Percentiles rank a stretch among this genome's conserved stretches.
Evolutionary conservation across 2,113 vertebrate genomes (phyloP).

Genomic region (Pelobates fuscus): DNA sequence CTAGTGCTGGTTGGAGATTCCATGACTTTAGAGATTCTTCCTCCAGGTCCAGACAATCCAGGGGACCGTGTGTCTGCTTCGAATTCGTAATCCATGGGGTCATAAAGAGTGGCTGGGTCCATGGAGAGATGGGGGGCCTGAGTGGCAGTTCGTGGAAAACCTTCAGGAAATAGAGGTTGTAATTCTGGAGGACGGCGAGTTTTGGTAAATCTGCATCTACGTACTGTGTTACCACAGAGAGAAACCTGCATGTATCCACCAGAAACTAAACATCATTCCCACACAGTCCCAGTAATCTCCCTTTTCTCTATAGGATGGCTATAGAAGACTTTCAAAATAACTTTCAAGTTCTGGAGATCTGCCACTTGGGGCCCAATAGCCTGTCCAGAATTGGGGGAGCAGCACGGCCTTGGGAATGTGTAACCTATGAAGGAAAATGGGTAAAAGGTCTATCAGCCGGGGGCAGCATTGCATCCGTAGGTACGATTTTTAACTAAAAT

Average conservation of each 20-base stretch:
- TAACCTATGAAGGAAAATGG: constrained; percentile 68
- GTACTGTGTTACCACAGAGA: too few relatives aligned
- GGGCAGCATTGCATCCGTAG: constrained; percentile 49
- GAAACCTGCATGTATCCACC: too few relatives aligned
- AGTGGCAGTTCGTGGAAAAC: constrained; percentile 43
- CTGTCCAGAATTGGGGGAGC: constrained; percentile 32
- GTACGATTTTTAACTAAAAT: constrained; percentile 45
- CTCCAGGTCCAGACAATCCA: constrained; percentile 58
- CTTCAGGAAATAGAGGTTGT: constrained; percentile 42
- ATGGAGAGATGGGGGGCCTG: constrained; percentile 69
- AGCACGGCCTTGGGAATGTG: constrained; percentile 60
- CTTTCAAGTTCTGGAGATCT: constrained; percentile 71
- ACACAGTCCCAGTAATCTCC: neutral
- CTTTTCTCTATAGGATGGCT: constrained; percentile 65
- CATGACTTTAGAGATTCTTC: neutral
- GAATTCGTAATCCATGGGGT: constrained; percentile 76
- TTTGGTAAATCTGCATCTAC: constrained; percentile 52
- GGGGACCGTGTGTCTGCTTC: constrained; percentile 59
- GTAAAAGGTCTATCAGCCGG: constrained; percentile 59
- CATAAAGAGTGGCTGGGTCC: constrained; percentile 70
- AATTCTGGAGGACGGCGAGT: constrained; percentile 57
- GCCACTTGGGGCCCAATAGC: constrained; percentile 63
- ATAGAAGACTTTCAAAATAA: constrained; percentile 68
- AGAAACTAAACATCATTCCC: neutral
- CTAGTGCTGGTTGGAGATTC: too few relatives aligned